These are phyloP conservation scores for Lordiphosa mommai DNA, from an alignment of 1,140 invertebrate species.

Conservation along the genomic window DNA sequence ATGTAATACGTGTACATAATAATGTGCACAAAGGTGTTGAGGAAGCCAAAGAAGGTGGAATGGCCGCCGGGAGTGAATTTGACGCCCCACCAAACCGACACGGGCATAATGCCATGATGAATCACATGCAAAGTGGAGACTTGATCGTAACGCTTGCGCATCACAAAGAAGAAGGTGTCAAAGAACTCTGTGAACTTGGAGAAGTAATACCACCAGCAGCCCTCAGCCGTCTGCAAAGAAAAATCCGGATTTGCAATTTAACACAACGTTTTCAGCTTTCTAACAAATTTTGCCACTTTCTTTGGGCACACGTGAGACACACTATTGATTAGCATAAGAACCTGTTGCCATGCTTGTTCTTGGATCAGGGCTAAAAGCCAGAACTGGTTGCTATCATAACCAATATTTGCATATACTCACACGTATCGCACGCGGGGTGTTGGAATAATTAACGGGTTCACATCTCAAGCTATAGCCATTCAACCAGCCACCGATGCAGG, in stretches of 20 bases:
- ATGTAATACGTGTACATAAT: constrained; percentile 96
- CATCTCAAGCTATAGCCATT: constrained; percentile 91
- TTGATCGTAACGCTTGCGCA: constrained; percentile 92
- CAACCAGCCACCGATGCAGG: constrained; percentile 86
- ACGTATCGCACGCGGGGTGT: constrained; percentile 87
- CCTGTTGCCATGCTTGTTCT: constrained; percentile 37
- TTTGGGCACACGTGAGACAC: constrained; percentile 57
- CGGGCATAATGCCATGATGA: constrained; percentile 95
- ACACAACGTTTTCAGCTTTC: constrained; percentile 28
- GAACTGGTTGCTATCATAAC: constrained; percentile 59
- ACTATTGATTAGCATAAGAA: constrained; percentile 63
- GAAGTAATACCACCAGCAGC: constrained; percentile 93
- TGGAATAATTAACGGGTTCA: constrained; percentile 94
- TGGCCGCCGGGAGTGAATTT: constrained; percentile 91
- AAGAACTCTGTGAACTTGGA: constrained; percentile 93
- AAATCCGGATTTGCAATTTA: constrained; percentile 15
- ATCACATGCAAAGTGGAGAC: constrained; percentile 93
- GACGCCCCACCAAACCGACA: constrained; percentile 95
- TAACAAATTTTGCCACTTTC: constrained; percentile 47
- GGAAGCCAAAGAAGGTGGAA: constrained; percentile 88
- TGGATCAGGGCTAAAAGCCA: constrained; percentile 14
- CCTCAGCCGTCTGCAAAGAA: constrained; percentile 84
- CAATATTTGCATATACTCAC: constrained; percentile 82
- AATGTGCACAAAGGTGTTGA: constrained; percentile 94
- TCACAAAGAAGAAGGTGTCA: constrained; percentile 93